Evolutionary conservation across 2,888 invertebrate genomes (phyloP).

Genomic region (Machimus atricapillus): DNA sequence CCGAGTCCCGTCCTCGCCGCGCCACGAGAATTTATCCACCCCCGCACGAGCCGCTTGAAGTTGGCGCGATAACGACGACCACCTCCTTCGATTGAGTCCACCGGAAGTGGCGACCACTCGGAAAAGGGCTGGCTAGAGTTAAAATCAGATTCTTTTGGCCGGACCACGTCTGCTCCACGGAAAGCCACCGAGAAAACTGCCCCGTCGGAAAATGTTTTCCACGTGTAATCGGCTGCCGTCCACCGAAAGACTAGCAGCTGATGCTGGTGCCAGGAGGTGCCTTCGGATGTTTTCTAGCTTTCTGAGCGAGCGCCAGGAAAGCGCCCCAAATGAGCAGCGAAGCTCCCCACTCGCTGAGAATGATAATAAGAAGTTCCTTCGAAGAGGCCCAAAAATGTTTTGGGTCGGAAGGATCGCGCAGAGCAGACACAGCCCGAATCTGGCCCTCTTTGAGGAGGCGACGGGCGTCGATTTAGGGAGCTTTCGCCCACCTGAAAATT

Average conservation of each 20-base stretch:
- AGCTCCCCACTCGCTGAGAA: neutral
- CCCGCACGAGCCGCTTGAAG: neutral
- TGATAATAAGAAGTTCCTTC: neutral
- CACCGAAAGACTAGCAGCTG: neutral
- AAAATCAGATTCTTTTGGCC: neutral
- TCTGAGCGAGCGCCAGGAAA: neutral
- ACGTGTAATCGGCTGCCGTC: neutral
- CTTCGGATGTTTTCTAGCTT: neutral
- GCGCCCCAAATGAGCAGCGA: slow-evolving; percentile 4
- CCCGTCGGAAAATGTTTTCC: slow-evolving; percentile 7
- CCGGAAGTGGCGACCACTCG: neutral
- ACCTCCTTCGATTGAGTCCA: neutral
- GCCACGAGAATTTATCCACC: neutral
- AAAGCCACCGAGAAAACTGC: slow-evolving; percentile 28
- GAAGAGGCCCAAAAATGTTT: neutral
- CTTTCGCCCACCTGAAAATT: neutral
- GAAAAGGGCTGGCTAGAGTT: neutral
- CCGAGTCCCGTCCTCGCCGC: neutral
- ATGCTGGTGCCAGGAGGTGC: neutral
- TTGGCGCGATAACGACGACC: neutral
- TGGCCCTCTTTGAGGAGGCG: no score
- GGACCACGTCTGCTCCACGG: neutral
- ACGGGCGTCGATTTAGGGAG: neutral
- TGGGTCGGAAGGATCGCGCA: neutral
- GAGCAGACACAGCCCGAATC: neutral